Conservation (phyloP, 2,888 invertebrate genomes). For the Artemia sinica region DNA sequence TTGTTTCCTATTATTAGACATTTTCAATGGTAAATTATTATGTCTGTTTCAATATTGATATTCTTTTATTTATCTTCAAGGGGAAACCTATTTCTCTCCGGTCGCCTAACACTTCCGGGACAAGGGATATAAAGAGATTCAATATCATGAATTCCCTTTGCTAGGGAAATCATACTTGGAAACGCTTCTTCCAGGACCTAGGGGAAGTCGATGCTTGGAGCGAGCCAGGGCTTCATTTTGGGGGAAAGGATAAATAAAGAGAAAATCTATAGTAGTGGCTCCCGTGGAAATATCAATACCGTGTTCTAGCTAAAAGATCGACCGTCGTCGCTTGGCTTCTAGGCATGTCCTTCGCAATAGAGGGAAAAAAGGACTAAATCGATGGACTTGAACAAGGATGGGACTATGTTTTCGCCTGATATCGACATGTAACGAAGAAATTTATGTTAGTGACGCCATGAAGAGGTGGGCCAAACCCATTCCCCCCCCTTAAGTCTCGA, state of each 20-base stretch:
- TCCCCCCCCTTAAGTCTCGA: no score
- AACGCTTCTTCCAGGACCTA: conserved; percentile 9
- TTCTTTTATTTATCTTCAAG: no score
- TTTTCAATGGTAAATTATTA: no score
- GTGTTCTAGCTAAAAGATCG: not conserved
- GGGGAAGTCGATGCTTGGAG: conserved; percentile 5
- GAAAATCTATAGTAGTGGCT: conserved; percentile 2
- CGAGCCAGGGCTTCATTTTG: not conserved
- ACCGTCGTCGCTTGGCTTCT: conserved; percentile 3
- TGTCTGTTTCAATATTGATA: no score
- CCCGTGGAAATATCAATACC: conserved; percentile 14
- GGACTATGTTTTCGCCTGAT: no score
- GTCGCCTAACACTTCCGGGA: no score
- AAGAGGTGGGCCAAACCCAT: no score
- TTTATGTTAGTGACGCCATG: no score
- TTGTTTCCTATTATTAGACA: no score
- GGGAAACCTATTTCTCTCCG: no score
- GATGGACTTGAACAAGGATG: not conserved
- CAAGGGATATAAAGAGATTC: no score
- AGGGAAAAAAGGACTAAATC: conserved; percentile 8
- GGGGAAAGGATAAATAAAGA: conserved; percentile 14
- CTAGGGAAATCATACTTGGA: not conserved
- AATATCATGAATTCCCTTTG: not conserved
- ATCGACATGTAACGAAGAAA: no score
- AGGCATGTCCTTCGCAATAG: not conserved